Conservation (phyloP, 1,140 invertebrate species). For the Caenorhabditis inopinata region DNA sequence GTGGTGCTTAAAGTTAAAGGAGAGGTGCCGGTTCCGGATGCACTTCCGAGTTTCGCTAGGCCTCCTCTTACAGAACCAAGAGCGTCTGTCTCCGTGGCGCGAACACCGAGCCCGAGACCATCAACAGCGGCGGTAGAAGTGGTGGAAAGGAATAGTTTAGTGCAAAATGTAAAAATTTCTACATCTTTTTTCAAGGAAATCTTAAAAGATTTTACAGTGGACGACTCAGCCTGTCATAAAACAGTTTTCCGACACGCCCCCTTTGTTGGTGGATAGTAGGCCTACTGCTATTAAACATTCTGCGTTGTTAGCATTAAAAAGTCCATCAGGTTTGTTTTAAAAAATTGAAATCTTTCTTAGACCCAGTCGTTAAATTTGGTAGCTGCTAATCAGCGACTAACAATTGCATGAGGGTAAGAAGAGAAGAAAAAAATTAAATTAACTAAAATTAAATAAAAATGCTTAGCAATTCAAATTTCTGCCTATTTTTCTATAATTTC, state of each 20-base stretch:
- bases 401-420: no score
- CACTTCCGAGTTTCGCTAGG: slow-evolving; percentile 1
- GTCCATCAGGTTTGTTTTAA: not conserved
- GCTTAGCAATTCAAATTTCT: no score
- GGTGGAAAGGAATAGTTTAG: not conserved
- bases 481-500: no score
- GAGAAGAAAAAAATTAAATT: no score
- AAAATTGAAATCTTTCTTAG: not conserved
- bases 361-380: no score
- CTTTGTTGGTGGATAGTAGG: slow-evolving; percentile 45
- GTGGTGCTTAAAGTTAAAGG: slow-evolving; percentile 70
- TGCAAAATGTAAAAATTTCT: not conserved
- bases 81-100: not conserved
- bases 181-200: not conserved
- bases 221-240: slow-evolving; percentile 26
- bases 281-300: slow-evolving; percentile 45
- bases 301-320: not conserved
- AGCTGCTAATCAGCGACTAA: no score
- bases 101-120: no score
- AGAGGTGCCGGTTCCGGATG: slow-evolving; percentile 42
- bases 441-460: no score
- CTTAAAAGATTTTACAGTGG: not conserved
- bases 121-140: not conserved
- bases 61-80: slow-evolving; percentile 47
- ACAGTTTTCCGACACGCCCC: slow-evolving; percentile 47